Evolutionary conservation across 1,140 invertebrate genomes (phyloP).

Genomic region (Nixonia krombeini): DNA sequence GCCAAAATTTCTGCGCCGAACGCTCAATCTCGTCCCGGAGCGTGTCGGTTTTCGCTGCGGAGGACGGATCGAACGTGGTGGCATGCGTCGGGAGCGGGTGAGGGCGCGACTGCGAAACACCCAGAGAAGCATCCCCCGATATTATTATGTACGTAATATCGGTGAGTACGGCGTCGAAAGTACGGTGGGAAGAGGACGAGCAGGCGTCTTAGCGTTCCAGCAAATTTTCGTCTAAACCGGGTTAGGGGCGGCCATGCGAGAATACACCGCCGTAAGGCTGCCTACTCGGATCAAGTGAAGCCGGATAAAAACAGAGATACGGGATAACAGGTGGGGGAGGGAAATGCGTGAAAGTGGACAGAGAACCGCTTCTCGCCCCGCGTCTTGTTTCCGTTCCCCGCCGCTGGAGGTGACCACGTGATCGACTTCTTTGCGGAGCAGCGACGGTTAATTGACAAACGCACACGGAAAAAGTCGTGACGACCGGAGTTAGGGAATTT

Average conservation of each 20-base stretch:
- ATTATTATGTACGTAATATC: constrained; percentile 18
- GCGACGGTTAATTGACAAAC: background rate
- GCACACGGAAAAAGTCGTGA: constrained; percentile 18
- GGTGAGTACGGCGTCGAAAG: background rate
- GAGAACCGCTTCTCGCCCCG: too few species aligned
- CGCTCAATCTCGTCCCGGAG: constrained; percentile 26
- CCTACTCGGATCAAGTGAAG: constrained; percentile 1
- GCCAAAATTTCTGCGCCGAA: constrained; percentile 34
- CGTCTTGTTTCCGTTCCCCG: too few species aligned
- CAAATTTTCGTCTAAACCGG: constrained; percentile 20
- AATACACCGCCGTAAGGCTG: constrained; percentile 3
- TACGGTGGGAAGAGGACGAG: background rate
- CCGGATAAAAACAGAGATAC: background rate
- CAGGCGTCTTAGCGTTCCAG: background rate
- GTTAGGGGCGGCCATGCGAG: constrained; percentile 23
- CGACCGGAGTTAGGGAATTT: too few species aligned
- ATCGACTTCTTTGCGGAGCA: too few species aligned
- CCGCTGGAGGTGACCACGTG: too few species aligned
- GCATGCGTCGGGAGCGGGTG: background rate
- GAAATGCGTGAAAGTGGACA: constrained; percentile 3
- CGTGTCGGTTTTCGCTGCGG: constrained; percentile 10
- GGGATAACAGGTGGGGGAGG: constrained; percentile 5
- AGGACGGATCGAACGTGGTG: constrained; percentile 21
- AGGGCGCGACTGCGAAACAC: constrained; percentile 17
- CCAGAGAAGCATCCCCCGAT: constrained; percentile 31